Evolutionary conservation across 2,113 vertebrate species (phyloP).

Genomic region (Neopipo cinnamomea): DNA sequence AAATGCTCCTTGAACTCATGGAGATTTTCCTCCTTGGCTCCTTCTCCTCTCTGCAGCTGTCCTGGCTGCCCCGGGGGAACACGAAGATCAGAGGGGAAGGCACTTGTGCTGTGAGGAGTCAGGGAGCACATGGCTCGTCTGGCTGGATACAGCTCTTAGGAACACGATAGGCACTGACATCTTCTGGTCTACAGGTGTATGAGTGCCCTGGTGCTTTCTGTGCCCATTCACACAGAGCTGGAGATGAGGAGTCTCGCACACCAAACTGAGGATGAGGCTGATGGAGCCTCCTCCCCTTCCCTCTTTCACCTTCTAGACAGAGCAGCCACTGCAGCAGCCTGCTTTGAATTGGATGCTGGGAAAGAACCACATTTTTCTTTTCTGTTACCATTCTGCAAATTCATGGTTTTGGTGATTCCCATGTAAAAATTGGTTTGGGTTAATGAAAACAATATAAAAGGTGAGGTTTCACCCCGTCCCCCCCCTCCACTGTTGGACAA

Average conservation of each 20-base stretch:
- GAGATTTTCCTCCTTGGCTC: neutral
- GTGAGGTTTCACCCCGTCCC: accelerated
- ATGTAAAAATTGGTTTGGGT: neutral
- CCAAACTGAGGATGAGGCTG: neutral
- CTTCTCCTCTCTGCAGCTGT: neutral
- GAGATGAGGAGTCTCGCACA: neutral
- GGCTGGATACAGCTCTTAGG: neutral
- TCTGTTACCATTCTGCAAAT: neutral
- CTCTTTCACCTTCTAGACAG: neutral
- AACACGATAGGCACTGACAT: neutral
- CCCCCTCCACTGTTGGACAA: neutral
- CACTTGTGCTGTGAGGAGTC: neutral
- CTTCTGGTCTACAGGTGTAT: neutral
- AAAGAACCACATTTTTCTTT: neutral
- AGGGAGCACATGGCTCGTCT: neutral
- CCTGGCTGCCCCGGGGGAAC: neutral
- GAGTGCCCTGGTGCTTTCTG: neutral
- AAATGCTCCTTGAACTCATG: accelerated
- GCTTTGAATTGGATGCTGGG: neutral
- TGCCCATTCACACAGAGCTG: neutral
- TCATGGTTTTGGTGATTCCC: neutral
- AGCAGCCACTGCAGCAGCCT: neutral
- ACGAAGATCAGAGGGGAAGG: accelerated
- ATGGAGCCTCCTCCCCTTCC: neutral
- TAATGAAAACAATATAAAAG: neutral